Evolutionary conservation across 2,888 invertebrate genomes (phyloP), one percentile per base, ranked within the genome.

Genomic region (Empis livida): DNA sequence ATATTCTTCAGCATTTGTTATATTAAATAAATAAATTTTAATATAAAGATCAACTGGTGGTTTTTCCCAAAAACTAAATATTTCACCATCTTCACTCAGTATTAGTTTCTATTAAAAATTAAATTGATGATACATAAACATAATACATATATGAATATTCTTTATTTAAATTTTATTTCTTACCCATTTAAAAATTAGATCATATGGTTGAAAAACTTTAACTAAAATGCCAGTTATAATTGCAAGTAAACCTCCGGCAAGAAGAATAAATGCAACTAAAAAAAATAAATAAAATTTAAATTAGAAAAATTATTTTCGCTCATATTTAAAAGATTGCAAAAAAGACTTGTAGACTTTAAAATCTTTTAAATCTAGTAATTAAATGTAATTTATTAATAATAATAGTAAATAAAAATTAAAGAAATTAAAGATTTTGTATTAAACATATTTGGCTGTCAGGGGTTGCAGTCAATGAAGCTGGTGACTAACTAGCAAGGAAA

Each of bases 1-100:
- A 64, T 81, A 90, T 5, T 79, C 86, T 5, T 86, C 84, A 11
- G 77, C 77, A 59, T 91, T 91, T 10, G 91, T 91, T 3, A 90
- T 74, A 61, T 91, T 91, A 69, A 87, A 91, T 2, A 91, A 72
- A 60, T 78, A 88, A 0, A 91, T 80, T 58, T 81, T 79, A 20
- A 85, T 72, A 61, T 82, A 86, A 0, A 91, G 71, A 51, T 87
- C 79, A 13, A 89, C 84, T 13, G 86, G 83, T 0, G 90, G 90
- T 50, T 78, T 78, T 45, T 80, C 71, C 90, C 90, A 90, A 61
- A 89, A 72, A 56, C 85, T 82, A 64, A 84, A 90, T 44, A 88
- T 84, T 66, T 90, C 89, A 1, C 88, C 85, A 1, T 83, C 84
- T 37, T 84, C 79, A 43, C 73, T 67, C 53, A 91, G 77, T 1